phyloP scores from a whole-genome alignment of 1,140 invertebrate genomes.

The Alviniconcha marisindica region DNA sequence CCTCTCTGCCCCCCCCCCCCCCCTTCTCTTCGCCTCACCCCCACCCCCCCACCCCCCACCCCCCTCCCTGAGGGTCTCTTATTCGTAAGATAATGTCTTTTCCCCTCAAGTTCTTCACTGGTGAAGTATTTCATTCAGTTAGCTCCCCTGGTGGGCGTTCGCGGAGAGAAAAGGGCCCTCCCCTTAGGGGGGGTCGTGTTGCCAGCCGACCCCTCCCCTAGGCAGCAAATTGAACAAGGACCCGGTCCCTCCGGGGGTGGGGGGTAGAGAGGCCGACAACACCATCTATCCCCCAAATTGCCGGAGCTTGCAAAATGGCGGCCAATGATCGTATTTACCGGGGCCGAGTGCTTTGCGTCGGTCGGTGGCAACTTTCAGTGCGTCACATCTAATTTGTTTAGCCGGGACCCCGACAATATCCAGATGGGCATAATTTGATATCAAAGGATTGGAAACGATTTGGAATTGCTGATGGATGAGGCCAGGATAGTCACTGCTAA shows the following conservation, averaged over 20 bases:
- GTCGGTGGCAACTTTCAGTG: constrained; percentile 37
- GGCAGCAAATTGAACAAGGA: constrained; percentile 41
- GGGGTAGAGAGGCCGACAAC: constrained; percentile 18
- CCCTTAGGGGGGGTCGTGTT: constrained; percentile 32
- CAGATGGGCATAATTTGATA: constrained; percentile 42
- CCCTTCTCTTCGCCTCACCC: neutral
- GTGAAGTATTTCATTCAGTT: constrained; percentile 35
- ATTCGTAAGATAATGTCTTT: too few relatives aligned
- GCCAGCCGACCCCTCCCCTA: constrained; percentile 28
- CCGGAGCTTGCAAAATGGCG: constrained; percentile 19
- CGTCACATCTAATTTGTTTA: constrained; percentile 41
- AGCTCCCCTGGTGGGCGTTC: constrained; percentile 32
- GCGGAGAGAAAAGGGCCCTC: constrained; percentile 21
- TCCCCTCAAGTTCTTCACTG: neutral
- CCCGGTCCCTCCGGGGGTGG: neutral
- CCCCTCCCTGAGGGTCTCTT: neutral
- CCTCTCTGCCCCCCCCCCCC: too few relatives aligned
- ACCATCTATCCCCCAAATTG: constrained; percentile 36
- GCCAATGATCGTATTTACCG: constrained; percentile 38
- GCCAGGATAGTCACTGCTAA: constrained; percentile 25
- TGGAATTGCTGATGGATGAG: constrained; percentile 38
- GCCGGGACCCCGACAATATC: constrained; percentile 29
- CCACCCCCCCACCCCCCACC: neutral
- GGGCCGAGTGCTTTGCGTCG: neutral
- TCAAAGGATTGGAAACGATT: constrained; percentile 43